Percentiles rank a stretch among this genome's conserved stretches.
Evolutionary conservation across 2,113 vertebrate genomes (phyloP).

Genomic region (Balaenoptera acutorostrata): DNA sequence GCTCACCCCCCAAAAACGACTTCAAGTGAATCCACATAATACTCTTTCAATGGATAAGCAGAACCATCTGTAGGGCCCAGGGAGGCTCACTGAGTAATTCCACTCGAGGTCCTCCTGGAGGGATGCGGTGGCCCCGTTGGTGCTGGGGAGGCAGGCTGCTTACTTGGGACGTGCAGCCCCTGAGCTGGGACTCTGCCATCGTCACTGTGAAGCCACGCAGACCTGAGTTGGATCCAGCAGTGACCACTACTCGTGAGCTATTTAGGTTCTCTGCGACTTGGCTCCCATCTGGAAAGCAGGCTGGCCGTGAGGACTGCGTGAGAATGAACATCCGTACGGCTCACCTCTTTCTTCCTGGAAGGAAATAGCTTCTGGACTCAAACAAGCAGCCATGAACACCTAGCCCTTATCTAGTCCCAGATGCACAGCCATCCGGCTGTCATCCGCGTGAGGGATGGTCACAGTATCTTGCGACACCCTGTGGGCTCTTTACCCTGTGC

Average conservation of each 20-base stretch:
- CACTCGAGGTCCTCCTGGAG: fast-evolving
- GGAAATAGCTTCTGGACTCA: neutral
- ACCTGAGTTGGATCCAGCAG: fast-evolving
- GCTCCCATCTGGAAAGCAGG: neutral
- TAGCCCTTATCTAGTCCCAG: neutral
- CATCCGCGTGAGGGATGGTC: fast-evolving
- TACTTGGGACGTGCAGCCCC: fast-evolving
- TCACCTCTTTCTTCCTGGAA: neutral
- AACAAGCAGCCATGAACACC: fast-evolving
- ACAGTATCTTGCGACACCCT: fast-evolving
- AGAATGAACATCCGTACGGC: fast-evolving
- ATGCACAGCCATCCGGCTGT: fast-evolving
- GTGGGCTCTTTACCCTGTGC: fast-evolving
- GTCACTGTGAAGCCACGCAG: fast-evolving
- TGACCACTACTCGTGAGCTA: fast-evolving
- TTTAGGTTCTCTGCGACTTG: neutral
- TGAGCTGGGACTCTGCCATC: fast-evolving
- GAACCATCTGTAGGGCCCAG: neutral
- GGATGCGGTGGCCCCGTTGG: fast-evolving
- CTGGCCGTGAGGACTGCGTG: fast-evolving
- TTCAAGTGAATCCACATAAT: neutral
- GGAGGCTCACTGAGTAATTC: fast-evolving
- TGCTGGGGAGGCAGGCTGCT: neutral
- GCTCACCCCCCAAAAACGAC: neutral
- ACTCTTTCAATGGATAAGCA: neutral